Conservation (phyloP, 2,113 vertebrate genomes). For the Pterophyllum scalare region DNA sequence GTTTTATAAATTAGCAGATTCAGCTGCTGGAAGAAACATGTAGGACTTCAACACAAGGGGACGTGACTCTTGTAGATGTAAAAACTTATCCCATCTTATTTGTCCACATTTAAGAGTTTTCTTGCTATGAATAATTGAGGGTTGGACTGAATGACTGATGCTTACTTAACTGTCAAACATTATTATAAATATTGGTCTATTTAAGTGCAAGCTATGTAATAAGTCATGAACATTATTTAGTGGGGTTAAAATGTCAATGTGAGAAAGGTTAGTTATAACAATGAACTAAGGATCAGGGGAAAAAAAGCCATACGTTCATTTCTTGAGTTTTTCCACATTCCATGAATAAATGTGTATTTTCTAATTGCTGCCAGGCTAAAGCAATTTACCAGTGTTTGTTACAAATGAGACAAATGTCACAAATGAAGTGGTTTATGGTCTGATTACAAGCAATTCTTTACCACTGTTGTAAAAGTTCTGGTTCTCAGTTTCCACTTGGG, state of each 20-base stretch:
- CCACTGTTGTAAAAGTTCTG: background rate
- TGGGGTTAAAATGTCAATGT: background rate
- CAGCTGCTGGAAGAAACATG: background rate
- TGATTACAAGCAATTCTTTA: background rate
- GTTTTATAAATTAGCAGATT: background rate
- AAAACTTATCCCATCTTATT: background rate
- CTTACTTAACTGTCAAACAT: background rate
- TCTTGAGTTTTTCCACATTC: no score
- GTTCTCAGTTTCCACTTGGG: background rate
- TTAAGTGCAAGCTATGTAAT: background rate
- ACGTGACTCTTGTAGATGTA: background rate
- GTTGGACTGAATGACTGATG: background rate
- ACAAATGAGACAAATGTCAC: background rate
- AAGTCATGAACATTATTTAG: background rate
- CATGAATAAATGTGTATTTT: no score
- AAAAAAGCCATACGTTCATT: background rate
- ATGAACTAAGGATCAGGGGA: no score
- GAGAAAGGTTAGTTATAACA: background rate
- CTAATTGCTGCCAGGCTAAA: no score
- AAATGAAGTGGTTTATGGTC: background rate
- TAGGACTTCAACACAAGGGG: background rate
- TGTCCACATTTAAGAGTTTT: background rate
- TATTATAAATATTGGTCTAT: background rate
- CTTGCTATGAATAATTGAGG: background rate
- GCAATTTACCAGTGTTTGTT: rapidly evolving